Conservation (phyloP, 2,113 vertebrate genomes). For the Calypte anna region DNA sequence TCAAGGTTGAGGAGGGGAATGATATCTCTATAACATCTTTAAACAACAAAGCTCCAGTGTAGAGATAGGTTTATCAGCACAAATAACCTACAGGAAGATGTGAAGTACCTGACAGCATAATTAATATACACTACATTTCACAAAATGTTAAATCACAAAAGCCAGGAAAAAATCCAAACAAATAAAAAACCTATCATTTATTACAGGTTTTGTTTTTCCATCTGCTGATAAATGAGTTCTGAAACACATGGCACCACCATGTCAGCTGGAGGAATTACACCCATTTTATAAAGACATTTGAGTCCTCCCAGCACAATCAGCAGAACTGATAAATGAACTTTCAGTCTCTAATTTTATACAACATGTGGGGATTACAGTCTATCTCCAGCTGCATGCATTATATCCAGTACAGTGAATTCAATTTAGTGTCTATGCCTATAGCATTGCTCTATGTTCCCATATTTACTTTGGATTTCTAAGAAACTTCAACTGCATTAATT, state of each 20-base stretch:
- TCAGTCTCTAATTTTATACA: background rate
- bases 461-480: background rate
- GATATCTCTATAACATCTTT: background rate
- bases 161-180: background rate
- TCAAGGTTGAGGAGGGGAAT: background rate
- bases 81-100: background rate
- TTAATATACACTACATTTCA: background rate
- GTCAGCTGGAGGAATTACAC: conserved; percentile 15
- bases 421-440: background rate
- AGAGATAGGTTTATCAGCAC: background rate
- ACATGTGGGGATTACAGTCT: background rate
- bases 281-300: background rate
- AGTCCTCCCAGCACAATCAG: conserved; percentile 21
- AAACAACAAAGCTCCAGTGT: background rate
- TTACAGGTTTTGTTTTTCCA: background rate
- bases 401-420: background rate
- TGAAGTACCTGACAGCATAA: background rate
- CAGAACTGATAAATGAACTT: conserved; percentile 19
- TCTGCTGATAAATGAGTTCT: conserved; percentile 11
- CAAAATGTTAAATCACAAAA: background rate
- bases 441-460: background rate
- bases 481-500: background rate
- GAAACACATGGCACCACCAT: background rate
- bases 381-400: background rate
- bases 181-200: background rate